A percentile compares a stretch with the other conserved stretches of the same genome.
Conservation (phyloP, 2,113 vertebrate species). For the Himantopus leucocephalus region DNA sequence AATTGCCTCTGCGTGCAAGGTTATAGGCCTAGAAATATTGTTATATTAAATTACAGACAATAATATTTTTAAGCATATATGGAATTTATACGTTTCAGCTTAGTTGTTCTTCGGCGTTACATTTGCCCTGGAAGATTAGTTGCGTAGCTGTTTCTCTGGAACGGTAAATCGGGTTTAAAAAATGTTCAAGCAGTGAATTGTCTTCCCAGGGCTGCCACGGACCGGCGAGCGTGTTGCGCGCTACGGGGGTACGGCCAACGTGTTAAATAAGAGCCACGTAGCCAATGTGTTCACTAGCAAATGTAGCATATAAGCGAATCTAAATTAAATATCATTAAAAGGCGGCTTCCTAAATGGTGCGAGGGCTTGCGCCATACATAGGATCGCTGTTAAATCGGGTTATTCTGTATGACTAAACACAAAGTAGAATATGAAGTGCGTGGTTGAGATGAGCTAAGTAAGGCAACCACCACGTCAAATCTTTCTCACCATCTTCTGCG, state of each 20-base stretch:
- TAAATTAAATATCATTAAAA: slow-evolving; percentile 62
- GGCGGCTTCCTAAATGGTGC: neutral
- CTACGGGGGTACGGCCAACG: neutral
- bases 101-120: slow-evolving; percentile 64
- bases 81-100: slow-evolving; percentile 78
- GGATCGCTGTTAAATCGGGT: neutral
- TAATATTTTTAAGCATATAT: slow-evolving; percentile 79
- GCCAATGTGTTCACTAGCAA: slow-evolving; percentile 8
- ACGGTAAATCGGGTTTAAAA: slow-evolving; percentile 67
- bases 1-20: slow-evolving; percentile 78
- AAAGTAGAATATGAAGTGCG: neutral
- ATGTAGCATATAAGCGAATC: slow-evolving; percentile 1
- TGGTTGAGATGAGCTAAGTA: neutral
- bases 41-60: slow-evolving; percentile 80
- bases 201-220: slow-evolving; percentile 37
- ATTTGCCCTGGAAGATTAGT: slow-evolving; percentile 74
- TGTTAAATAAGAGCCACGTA: neutral
- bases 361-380: accelerated
- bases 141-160: slow-evolving; percentile 53
- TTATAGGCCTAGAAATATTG: slow-evolving; percentile 80
- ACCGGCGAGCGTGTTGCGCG: neutral
- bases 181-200: slow-evolving; percentile 39
- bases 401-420: neutral
- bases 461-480: neutral
- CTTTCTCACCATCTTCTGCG: neutral